Base-by-base conservation (phyloP, 2,888 invertebrate species). In the Carabus problematicus region DNA sequence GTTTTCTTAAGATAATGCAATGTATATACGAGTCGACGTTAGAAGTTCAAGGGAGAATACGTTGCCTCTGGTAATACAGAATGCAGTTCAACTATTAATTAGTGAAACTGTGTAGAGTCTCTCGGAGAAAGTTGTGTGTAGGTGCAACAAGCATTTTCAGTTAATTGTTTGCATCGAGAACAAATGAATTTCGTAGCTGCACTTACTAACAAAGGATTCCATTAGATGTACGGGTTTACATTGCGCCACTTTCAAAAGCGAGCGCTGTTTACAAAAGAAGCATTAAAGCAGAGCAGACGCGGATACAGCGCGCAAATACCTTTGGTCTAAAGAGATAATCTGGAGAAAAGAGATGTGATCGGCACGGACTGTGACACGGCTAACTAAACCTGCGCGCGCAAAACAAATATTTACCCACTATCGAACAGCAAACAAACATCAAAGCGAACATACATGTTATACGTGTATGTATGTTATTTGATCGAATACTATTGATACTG, bases 151-250 rank as follows among this genome's bases (percentile, higher is more conserved):
- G 45, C 64, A 64, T 64, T 56, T 64, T 52, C 47, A 64, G 56
- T 64, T 55, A 56, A 64, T 64, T 64, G 64, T 64, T 64, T 64
- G 64, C 56, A 64, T 64, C 56, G 45, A 56, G 43, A 55, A 64
- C 64, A 64, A 64, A 64, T 64, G 63, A 64, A 64, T 64, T 64
- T 54, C 63, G 52, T 39, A 14, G 63, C 54, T 64, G 63, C 63
- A 64, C 63, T 64, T 40, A 42, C 19, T 64, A 64, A 64, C 63
- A 64, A 64, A 64, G 63, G 63, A 64, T 64, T 64, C 63, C 63
- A 64, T 64, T 64, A 64, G 64, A 64, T 45, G 64, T 64, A 56
- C 64, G 64, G 56, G 64, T 45, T 41, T 45, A 64, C 54, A 54
- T 45, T 45, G 49, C 60, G 49, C 19, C 43, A 40, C 18, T 42